Percentiles rank a stretch among this genome's conserved stretches.
phyloP scores from a whole-genome alignment of 92 coral and sea anemone species.

The Blastomussa wellsi region DNA sequence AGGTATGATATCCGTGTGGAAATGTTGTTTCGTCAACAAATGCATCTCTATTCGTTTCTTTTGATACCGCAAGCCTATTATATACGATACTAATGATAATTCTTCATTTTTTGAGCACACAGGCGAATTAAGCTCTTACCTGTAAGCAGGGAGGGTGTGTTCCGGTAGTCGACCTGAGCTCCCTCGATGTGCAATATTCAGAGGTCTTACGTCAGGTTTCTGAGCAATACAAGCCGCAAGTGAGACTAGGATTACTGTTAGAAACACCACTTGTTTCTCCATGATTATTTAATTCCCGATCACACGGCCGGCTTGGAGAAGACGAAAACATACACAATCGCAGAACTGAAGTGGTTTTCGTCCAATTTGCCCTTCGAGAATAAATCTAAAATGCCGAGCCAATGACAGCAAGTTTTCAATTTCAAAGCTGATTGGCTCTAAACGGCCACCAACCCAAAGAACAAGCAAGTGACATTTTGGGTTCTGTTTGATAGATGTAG shows the following conservation, averaged over 20 bases:
- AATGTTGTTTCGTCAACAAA: neutral
- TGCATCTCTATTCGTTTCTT: neutral
- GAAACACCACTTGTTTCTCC: slow-evolving; percentile 1
- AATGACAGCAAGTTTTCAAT: too few relatives aligned
- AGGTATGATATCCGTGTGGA: neutral
- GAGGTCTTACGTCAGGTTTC: slow-evolving; percentile 13
- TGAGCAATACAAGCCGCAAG: neutral
- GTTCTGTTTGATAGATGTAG: too few relatives aligned
- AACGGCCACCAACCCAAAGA: too few relatives aligned
- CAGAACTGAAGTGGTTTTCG: too few relatives aligned
- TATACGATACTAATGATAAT: neutral
- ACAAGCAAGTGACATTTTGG: too few relatives aligned
- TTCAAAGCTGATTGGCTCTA: too few relatives aligned
- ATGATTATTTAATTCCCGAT: neutral
- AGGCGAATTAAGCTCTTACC: neutral
- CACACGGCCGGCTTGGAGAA: neutral
- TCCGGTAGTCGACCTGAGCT: slow-evolving; percentile 25
- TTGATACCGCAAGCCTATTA: neutral
- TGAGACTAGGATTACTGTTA: neutral
- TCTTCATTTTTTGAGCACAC: neutral
- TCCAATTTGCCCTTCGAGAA: too few relatives aligned
- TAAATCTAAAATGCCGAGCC: too few relatives aligned
- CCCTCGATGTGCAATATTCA: slow-evolving; percentile 34
- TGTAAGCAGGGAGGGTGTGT: slow-evolving; percentile 34
- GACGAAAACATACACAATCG: too few relatives aligned